phyloP scores from a whole-genome alignment of 2,888 invertebrate species.

The Oxystoma pomonae region DNA sequence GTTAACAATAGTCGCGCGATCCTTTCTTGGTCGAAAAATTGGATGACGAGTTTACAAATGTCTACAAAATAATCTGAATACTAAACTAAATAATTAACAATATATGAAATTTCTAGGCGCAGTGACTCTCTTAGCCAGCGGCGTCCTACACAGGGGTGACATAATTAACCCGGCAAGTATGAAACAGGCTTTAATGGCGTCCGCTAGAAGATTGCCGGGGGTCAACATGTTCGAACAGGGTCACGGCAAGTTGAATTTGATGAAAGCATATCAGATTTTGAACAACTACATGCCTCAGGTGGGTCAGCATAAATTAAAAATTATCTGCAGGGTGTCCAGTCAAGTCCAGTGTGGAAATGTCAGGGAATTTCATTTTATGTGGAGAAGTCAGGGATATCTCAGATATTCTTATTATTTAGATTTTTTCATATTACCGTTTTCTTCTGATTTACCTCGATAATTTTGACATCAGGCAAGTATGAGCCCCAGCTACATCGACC shows the following conservation, averaged over 20 bases:
- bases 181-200: slow-evolving; percentile 92
- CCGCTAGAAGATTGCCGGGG: slow-evolving; percentile 76
- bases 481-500: slow-evolving; percentile 82
- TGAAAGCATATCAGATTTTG: slow-evolving; percentile 78
- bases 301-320: too few species aligned
- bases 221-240: slow-evolving; percentile 98
- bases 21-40: too few species aligned
- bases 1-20: too few species aligned
- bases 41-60: too few species aligned
- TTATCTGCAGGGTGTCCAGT: too few species aligned
- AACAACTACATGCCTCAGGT: slow-evolving; percentile 63
- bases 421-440: neutral
- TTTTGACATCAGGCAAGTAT: slow-evolving; percentile 55
- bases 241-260: slow-evolving; percentile 87
- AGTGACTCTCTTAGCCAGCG: slow-evolving; percentile 82
- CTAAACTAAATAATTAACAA: too few species aligned
- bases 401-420: neutral
- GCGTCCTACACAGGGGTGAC: slow-evolving; percentile 60
- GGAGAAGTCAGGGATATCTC: too few species aligned
- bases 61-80: too few species aligned
- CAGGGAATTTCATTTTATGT: too few species aligned
- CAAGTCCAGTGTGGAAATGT: too few species aligned
- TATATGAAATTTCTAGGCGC: too few species aligned
- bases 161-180: slow-evolving; percentile 86
- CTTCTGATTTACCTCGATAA: slow-evolving; percentile 5